These are phyloP conservation scores for Tyrannus savana DNA, from an alignment of 2,113 vertebrate species.

Conservation along the genomic window DNA sequence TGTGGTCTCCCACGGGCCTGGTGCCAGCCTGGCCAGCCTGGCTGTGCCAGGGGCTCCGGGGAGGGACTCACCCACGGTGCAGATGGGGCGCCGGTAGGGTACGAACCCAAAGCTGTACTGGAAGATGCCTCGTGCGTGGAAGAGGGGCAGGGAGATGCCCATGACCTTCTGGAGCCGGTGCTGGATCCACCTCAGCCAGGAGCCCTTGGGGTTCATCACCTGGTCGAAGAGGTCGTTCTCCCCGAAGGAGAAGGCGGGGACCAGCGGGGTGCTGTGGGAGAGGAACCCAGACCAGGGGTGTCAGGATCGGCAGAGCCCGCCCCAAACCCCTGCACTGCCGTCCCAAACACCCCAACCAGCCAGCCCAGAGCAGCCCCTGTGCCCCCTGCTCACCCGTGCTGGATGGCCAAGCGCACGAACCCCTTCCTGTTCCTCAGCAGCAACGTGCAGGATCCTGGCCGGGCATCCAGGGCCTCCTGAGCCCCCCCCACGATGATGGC, in stretches of 20 bases:
- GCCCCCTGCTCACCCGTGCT: constrained; percentile 78
- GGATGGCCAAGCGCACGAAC: constrained; percentile 89
- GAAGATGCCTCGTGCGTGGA: constrained; percentile 91
- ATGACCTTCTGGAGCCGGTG: constrained; percentile 84
- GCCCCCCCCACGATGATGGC: constrained; percentile 86
- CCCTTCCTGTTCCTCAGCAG: constrained; percentile 89
- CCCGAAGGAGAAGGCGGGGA: constrained; percentile 92
- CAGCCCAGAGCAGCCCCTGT: neutral
- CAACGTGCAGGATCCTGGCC: constrained; percentile 81
- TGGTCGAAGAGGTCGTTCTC: constrained; percentile 92
- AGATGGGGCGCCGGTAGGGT: constrained; percentile 87
- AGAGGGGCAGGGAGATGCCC: constrained; percentile 89
- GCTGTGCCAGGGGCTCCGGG: rapidly evolving
- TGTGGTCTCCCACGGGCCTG: neutral
- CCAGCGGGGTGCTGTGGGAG: constrained; percentile 77
- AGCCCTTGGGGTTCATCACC: constrained; percentile 82
- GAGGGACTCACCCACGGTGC: constrained; percentile 84
- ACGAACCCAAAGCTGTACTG: constrained; percentile 92
- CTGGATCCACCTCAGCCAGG: constrained; percentile 82
- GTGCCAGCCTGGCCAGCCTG: neutral
- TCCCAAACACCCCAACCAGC: neutral
- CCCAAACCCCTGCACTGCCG: rapidly evolving
- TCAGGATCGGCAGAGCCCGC: neutral
- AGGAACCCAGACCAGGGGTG: neutral
- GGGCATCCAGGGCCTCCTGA: constrained; percentile 87